Percentiles rank a stretch among this genome's conserved stretches.
These are phyloP conservation scores for Philopedon plagiatum DNA, from an alignment of 2,888 invertebrate genomes.

Conservation along the genomic window DNA sequence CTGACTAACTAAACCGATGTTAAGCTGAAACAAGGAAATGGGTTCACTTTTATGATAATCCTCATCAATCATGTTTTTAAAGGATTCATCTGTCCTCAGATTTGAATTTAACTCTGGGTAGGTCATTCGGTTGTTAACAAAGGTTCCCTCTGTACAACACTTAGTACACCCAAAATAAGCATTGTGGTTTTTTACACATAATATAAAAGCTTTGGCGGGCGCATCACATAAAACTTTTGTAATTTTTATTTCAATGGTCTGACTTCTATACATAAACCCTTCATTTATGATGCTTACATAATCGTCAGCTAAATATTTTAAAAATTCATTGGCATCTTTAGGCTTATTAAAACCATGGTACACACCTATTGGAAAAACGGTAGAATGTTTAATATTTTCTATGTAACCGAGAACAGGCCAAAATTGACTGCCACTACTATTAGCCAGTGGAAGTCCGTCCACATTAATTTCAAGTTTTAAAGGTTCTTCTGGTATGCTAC, in stretches of 20 bases:
- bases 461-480: neutral
- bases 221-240: neutral
- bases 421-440: neutral
- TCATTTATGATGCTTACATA: neutral
- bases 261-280: neutral
- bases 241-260: neutral
- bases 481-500: neutral
- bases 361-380: neutral
- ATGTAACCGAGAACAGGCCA: neutral
- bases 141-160: neutral
- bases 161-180: slow-evolving; percentile 4
- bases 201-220: neutral
- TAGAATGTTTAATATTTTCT: neutral
- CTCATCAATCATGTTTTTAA: no score
- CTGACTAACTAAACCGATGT: no score
- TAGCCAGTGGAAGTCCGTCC: neutral
- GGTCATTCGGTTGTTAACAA: neutral
- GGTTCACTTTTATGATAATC: no score
- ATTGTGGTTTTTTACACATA: neutral
- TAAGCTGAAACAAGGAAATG: no score
- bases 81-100: no score
- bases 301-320: neutral
- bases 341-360: slow-evolving; percentile 1
- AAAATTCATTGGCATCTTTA: neutral
- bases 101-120: neutral